phyloP scores from a whole-genome alignment of 2,888 invertebrate genomes.

The Lydus trimaculatus region DNA sequence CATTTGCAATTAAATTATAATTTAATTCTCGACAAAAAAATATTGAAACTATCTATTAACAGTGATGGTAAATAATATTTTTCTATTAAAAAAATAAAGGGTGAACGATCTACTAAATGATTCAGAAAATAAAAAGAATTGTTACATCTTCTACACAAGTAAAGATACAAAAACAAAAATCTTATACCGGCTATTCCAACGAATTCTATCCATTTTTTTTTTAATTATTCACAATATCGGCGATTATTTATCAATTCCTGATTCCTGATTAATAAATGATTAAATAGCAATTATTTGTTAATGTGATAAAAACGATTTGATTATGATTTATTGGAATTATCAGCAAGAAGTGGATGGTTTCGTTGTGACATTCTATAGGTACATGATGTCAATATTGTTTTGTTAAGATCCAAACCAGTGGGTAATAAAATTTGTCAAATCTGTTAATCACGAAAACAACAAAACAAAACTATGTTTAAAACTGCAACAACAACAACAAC shows the following conservation, averaged over 20 bases:
- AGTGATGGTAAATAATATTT: not conserved
- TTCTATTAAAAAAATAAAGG: not conserved
- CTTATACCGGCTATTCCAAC: not conserved
- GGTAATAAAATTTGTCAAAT: not conserved
- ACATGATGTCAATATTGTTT: not conserved
- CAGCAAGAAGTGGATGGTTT: not conserved
- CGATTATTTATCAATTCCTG: too few species aligned
- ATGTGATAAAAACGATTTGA: not conserved
- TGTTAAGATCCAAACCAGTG: not conserved
- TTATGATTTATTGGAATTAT: not conserved
- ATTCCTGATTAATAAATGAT: too few species aligned
- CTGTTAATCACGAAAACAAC: not conserved
- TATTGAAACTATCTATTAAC: not conserved
- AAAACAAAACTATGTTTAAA: not conserved
- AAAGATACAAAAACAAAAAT: not conserved
- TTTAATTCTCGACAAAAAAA: not conserved
- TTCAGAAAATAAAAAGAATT: not conserved
- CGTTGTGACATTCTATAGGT: not conserved
- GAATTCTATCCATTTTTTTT: not conserved
- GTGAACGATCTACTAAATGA: not conserved
- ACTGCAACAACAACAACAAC: not conserved
- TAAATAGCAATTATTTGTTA: too few species aligned
- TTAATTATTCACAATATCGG: too few species aligned
- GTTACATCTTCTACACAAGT: not conserved
- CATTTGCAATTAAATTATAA: not conserved